Percentiles rank a stretch among this genome's conserved stretches.
These are phyloP conservation scores for Mus spicilegus DNA, from an alignment of 2,113 vertebrate genomes.

Conservation along the genomic window DNA sequence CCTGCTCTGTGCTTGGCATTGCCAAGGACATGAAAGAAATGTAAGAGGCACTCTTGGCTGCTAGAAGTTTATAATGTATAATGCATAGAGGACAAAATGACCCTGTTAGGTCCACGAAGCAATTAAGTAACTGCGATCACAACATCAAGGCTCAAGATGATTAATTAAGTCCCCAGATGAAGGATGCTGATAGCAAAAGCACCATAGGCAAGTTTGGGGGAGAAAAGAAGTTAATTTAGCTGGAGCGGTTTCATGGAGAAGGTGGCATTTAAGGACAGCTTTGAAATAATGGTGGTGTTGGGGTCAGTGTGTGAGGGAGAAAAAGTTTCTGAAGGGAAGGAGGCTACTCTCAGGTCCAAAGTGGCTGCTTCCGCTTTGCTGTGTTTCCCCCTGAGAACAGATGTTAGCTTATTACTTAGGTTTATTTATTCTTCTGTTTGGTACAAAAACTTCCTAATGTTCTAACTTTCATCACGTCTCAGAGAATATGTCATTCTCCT, in stretches of 20 bases:
- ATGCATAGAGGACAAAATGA: constrained; percentile 16
- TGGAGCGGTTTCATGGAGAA: neutral
- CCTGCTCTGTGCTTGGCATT: neutral
- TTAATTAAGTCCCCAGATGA: constrained; percentile 58
- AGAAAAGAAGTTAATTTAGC: constrained; percentile 50
- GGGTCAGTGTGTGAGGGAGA: neutral
- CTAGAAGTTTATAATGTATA: constrained; percentile 25
- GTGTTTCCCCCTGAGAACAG: constrained; percentile 52
- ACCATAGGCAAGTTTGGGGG: constrained; percentile 39
- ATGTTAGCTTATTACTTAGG: constrained; percentile 26
- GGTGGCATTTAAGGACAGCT: constrained; percentile 51
- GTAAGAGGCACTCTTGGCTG: neutral
- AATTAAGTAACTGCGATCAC: constrained; percentile 56
- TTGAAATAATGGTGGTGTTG: constrained; percentile 3
- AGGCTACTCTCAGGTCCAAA: neutral
- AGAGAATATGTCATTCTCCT: constrained; percentile 59
- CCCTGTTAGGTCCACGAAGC: neutral
- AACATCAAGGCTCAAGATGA: constrained; percentile 36
- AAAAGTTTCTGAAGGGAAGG: neutral
- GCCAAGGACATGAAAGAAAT: neutral
- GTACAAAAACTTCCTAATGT: constrained; percentile 57
- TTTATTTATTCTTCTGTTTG: constrained; percentile 71
- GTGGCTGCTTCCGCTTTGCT: neutral
- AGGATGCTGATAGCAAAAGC: constrained; percentile 28
- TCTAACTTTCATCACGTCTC: constrained; percentile 63